Conservation (phyloP, 2,797 vertebrate genomes). For the Antennarius maculatus region DNA sequence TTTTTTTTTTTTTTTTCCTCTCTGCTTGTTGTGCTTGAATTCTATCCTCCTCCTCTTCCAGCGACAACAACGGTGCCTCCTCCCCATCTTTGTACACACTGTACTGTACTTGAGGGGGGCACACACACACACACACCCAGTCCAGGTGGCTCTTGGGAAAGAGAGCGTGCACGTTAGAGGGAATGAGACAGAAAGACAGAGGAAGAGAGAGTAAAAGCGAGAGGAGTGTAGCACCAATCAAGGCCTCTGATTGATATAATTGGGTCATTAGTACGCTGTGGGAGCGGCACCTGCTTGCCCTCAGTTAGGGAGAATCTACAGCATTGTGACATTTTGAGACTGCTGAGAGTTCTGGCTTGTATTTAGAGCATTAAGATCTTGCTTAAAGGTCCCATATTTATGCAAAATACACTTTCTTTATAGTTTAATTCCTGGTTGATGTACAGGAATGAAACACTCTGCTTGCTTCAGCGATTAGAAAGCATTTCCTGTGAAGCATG, state of each 20-base stretch:
- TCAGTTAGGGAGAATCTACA: conserved; percentile 74
- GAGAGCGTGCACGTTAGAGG: conserved; percentile 44
- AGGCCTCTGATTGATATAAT: conserved; percentile 85
- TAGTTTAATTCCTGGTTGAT: too few relatives aligned
- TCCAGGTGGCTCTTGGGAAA: conserved; percentile 74
- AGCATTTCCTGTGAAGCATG: too few relatives aligned
- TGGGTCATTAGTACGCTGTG: conserved; percentile 83
- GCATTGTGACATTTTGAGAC: conserved; percentile 78
- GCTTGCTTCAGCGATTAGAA: too few relatives aligned
- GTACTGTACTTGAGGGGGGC: conserved; percentile 64
- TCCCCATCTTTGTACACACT: conserved; percentile 58
- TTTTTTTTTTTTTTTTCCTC: conserved; percentile 52
- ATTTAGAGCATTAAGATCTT: conserved; percentile 68
- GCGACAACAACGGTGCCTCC: conserved; percentile 40
- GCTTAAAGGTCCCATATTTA: conserved; percentile 42
- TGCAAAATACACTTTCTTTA: too few relatives aligned
- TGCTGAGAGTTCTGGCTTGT: conserved; percentile 65
- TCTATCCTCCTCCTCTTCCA: conserved; percentile 44
- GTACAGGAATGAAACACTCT: too few relatives aligned
- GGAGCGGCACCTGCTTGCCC: conserved; percentile 80
- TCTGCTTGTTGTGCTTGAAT: conserved; percentile 59
- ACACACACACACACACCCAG: conserved; percentile 50
- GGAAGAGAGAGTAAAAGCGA: conserved; percentile 53
- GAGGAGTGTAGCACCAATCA: conserved; percentile 79
- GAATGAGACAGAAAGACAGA: conserved; percentile 41